These are phyloP conservation scores for Sapayoa aenigma DNA, from an alignment of 2,113 vertebrate species.

Conservation along the genomic window DNA sequence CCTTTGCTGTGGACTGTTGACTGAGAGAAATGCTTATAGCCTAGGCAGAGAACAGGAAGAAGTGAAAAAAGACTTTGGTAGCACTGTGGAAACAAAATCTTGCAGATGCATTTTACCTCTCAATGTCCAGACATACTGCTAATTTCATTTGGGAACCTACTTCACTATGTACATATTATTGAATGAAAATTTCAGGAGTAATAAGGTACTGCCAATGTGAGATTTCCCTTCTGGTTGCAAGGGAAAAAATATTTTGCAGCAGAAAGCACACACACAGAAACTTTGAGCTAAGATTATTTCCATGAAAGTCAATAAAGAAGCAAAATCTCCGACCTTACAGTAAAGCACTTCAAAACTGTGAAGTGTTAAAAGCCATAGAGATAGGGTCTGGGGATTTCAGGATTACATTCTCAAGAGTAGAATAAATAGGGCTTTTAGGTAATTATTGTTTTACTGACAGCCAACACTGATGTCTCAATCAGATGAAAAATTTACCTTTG, in stretches of 20 bases:
- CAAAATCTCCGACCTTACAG: background rate
- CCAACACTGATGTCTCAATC: background rate
- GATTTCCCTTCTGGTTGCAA: background rate
- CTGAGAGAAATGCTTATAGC: background rate
- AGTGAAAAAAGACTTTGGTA: background rate
- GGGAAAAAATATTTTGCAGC: background rate
- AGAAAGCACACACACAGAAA: background rate
- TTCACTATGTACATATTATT: background rate
- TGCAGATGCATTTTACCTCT: background rate
- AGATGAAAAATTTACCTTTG: background rate
- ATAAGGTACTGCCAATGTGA: background rate
- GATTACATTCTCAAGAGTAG: background rate
- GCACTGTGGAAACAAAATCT: background rate
- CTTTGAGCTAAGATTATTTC: background rate
- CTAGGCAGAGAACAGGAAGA: background rate
- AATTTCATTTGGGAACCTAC: background rate
- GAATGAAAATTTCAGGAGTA: background rate
- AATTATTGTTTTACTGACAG: background rate
- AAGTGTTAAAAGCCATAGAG: background rate
- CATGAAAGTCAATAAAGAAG: background rate
- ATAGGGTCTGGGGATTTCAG: background rate
- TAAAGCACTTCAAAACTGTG: background rate
- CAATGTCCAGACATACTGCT: background rate
- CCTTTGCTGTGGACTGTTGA: background rate
- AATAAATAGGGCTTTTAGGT: background rate